Evolutionary conservation across 2,888 invertebrate genomes (phyloP), one percentile per base, ranked within the genome.

Genomic region (Cecidostiba fungosa): DNA sequence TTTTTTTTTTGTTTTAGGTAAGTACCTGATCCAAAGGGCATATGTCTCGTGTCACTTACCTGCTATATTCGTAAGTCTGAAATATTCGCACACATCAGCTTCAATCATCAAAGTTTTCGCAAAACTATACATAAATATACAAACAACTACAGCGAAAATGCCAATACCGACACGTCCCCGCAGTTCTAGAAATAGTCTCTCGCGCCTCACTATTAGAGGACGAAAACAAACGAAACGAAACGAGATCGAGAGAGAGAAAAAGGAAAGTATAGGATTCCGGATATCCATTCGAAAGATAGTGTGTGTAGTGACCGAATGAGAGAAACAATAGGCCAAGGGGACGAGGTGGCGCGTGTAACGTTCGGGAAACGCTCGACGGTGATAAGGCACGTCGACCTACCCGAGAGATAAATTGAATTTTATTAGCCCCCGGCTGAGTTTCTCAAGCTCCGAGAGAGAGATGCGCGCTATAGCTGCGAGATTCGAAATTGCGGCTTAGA

Each of bases 241-340:
- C 3, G n/a, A n/a, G 59, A 50, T 50, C 50, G 50, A 50, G 23
- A 62, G 23, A 66, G n/a, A 10, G 66, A 29, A 23, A 16, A 3
- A 29, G 12, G 62, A 23, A 66, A 66, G 66, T 66, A 66, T 66
- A 66, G 66, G 66, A 66, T 66, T 66, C 29, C 66, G 66, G 66
- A 66, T 66, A 66, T 66, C 26, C n/a, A 26, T 66, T 29, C 26
- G 66, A 16, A 14, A 66, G 66, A 66, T 16, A 29, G 66, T 23
- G 29, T 14, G 66, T 23, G 29, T 14, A 66, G 66, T 23, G 66
- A 66, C 66, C 66, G 66, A 66, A 66, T 66, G 66, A 66, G 14
- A 14, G 29, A 29, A 29, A 66, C 66, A 66, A 66, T 66, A 29
- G 29, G 66, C 26, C 66, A n/a, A 19, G 8, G 59, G 66, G 16